phyloP scores from a whole-genome alignment of 1,140 invertebrate species.

The Drusus annulatus region DNA sequence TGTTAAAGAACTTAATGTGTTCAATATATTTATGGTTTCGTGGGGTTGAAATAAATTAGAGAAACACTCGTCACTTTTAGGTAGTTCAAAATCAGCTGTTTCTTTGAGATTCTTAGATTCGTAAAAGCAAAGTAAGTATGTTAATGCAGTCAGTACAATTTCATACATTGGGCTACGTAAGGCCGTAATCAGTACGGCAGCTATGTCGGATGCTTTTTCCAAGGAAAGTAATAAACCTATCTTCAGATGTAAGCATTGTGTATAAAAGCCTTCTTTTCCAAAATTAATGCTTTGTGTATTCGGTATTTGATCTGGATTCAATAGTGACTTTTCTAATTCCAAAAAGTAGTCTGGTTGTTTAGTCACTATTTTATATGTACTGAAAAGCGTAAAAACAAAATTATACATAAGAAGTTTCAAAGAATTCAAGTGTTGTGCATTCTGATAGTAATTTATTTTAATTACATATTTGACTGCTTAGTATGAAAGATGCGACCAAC shows the following conservation, averaged over 20 bases:
- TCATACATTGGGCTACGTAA: slow-evolving; percentile 36
- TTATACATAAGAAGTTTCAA: too few relatives aligned
- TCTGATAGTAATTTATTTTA: too few relatives aligned
- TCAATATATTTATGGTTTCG: too few relatives aligned
- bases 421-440: too few relatives aligned
- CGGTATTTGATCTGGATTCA: slow-evolving; percentile 17
- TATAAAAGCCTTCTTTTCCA: slow-evolving; percentile 48
- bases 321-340: background rate
- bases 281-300: slow-evolving; percentile 24
- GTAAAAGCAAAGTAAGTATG: slow-evolving; percentile 63
- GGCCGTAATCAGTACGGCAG: slow-evolving; percentile 23
- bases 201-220: slow-evolving; percentile 14
- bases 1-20: too few relatives aligned
- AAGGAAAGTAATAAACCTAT: slow-evolving; percentile 30
- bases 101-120: slow-evolving; percentile 53
- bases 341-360: slow-evolving; percentile 16
- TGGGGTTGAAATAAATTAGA: background rate
- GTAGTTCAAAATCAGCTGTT: slow-evolving; percentile 50
- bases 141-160: slow-evolving; percentile 34
- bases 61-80: slow-evolving; percentile 22
- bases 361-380: background rate
- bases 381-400: background rate
- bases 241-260: slow-evolving; percentile 39
- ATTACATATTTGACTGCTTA: too few relatives aligned
- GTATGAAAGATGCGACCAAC: too few relatives aligned